Evolutionary conservation across 2,888 invertebrate genomes (phyloP), one percentile per base, ranked within the genome.

Genomic region (Nowickia ferox): DNA sequence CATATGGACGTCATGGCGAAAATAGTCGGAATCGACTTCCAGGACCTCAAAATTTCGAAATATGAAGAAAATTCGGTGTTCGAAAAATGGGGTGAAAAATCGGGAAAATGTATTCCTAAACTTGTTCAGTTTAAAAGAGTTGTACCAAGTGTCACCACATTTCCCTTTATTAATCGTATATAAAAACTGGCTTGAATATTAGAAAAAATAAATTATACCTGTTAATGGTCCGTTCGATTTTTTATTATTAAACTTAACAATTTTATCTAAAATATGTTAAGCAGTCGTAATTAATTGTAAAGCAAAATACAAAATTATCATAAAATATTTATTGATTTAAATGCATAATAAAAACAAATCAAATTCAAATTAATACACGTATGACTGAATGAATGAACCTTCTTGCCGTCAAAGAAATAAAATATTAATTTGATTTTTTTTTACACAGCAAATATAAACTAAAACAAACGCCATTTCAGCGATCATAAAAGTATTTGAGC

Each of bases 231-330:
- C 30, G 6, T 30, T 30, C 40, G 46, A 3, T 53, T 9, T 57
- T 57, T 30, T 30, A 72, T 72, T 72, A 48, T 81, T 53, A 42
- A n/a, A 17, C 9, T 38, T 30, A 48, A 51, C 19, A 80, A 69
- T 51, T 11, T 72, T 44, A 74, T 74, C 48, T 61, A 44, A 74
- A 30, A 40, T 38, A 59, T 75, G 76, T 19, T 71, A 77, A 83
- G 40, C 46, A 71, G 63, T 65, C 38, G 59, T 78, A 85, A 82
- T 78, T 78, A 78, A 78, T 69, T 85, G 78, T 65, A 53, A 77
- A 30, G 53, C 53, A 71, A 68, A 51, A 51, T 74, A 51, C 11
- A 40, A 69, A 78, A 78, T 68, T 53, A 75, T 68, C 77, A 44
- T 77, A 72, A 81, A 71, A 76, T 51, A 19, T 71, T 71, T 77